Conservation (phyloP, 2,113 vertebrate species). For the Cyprinodon tularosa region DNA sequence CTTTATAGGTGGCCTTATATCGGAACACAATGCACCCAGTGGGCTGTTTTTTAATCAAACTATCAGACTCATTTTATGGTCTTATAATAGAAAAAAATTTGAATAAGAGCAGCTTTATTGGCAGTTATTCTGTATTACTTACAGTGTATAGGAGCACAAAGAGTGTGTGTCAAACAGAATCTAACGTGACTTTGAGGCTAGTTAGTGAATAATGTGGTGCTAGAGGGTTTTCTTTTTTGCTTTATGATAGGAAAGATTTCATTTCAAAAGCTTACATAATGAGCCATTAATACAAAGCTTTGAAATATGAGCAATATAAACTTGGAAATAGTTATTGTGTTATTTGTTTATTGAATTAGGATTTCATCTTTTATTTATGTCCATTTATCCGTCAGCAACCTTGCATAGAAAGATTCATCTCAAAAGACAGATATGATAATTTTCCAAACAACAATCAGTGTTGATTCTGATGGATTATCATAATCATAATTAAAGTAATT, state of each 20-base stretch:
- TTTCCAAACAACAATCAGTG: too few species aligned
- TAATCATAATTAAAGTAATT: too few species aligned
- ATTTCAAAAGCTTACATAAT: not conserved
- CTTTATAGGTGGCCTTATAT: not conserved
- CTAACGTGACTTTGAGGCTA: not conserved
- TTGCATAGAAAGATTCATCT: not conserved
- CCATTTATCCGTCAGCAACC: not conserved
- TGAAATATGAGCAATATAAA: not conserved
- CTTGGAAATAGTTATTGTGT: not conserved
- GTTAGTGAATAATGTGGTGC: not conserved
- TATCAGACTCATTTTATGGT: not conserved
- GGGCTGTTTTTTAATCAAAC: not conserved
- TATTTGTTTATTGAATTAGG: not conserved
- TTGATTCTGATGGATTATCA: too few species aligned
- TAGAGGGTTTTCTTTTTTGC: not conserved
- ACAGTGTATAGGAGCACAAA: not conserved
- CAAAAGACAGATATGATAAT: not conserved
- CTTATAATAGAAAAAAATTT: not conserved
- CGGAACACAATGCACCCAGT: not conserved
- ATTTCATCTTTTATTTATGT: not conserved
- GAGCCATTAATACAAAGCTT: not conserved
- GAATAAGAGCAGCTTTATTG: constrained; percentile 2
- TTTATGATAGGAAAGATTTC: not conserved
- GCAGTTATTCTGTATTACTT: constrained; percentile 1
- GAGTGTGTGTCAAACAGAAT: not conserved